Evolutionary conservation across 2,888 invertebrate species (phyloP), one percentile per base, ranked within the genome.

Genomic region (Leptodirus hochenwartii): DNA sequence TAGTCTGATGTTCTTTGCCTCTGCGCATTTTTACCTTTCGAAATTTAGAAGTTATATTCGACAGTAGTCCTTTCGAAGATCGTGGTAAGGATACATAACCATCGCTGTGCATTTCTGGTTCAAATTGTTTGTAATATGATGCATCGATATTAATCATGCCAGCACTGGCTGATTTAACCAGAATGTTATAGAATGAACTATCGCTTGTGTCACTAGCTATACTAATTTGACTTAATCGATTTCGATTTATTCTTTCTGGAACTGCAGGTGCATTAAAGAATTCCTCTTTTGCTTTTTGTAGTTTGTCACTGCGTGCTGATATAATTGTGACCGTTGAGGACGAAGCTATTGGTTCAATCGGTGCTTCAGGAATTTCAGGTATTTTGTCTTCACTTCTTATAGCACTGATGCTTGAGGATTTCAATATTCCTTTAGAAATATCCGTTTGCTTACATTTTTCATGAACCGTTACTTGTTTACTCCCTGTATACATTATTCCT

Each of bases 111-210:
- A 49, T 39, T 34, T 51, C 53, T 2, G 53, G 49, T 40, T 51
- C 61, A 10, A 72, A 59, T 38, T 69, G 58, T 39, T 62, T 63
- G 54, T 67, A 72, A 1, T 66, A 58, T 14, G 65, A 63, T 4
- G 63, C 55, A 36, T 73, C 72, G 1, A 73, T 61, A 41, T 73
- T 71, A 32, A 79, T 75, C 68, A 79, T 76, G n/a, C 78, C 78
- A 0, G 70, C 78, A 37, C 79, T 79, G 1, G 73, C 69, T 16
- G 77, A 78, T 42, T 80, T 74, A 1, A 69, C 64, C n/a, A 76
- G 50, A 5, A 59, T 40, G 49, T 36, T 35, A 49, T 39, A 39
- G 22, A 43, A 36, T 2, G 45, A 42, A 6, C 43, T 44, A 49
- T 57, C 52, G 37, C 61, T 60, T 2, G 62, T 61, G 35, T 70